These are phyloP conservation scores for Trachelipus rathkii DNA, from an alignment of 1,140 invertebrate species.

Conservation along the genomic window DNA sequence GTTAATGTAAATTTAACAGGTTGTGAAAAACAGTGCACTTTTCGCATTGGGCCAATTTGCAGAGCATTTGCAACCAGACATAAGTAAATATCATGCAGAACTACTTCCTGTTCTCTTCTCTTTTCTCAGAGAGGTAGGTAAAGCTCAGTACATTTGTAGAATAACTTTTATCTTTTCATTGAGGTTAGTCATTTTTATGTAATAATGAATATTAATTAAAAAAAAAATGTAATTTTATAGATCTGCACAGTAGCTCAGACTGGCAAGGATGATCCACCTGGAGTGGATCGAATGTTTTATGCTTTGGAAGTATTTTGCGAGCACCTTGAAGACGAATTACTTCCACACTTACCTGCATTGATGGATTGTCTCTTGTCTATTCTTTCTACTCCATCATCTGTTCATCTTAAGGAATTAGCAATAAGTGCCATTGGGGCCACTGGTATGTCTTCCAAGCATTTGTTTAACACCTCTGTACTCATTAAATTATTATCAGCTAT, in stretches of 20 bases:
- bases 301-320: slow-evolving; percentile 76
- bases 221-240: too few species aligned
- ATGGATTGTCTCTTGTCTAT: slow-evolving; percentile 66
- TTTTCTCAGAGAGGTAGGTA: slow-evolving; percentile 60
- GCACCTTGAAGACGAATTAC: slow-evolving; percentile 65
- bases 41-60: slow-evolving; percentile 78
- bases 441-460: slow-evolving; percentile 47
- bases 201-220: too few species aligned
- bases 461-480: too few species aligned
- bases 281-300: slow-evolving; percentile 70
- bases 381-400: slow-evolving; percentile 54
- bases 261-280: slow-evolving; percentile 49
- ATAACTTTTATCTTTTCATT: too few species aligned
- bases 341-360: slow-evolving; percentile 66
- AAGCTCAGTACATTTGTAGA: too few species aligned
- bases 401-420: slow-evolving; percentile 61
- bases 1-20: slow-evolving; percentile 24
- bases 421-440: slow-evolving; percentile 66
- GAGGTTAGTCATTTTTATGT: too few species aligned
- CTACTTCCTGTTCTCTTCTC: slow-evolving; percentile 70
- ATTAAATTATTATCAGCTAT: too few species aligned
- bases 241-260: slow-evolving; percentile 36
- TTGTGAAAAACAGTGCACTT: slow-evolving; percentile 69
- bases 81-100: slow-evolving; percentile 66
- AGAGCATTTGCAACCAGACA: slow-evolving; percentile 70